Base-by-base conservation (phyloP, 1,140 invertebrate species). In the Formica exsecta region DNA sequence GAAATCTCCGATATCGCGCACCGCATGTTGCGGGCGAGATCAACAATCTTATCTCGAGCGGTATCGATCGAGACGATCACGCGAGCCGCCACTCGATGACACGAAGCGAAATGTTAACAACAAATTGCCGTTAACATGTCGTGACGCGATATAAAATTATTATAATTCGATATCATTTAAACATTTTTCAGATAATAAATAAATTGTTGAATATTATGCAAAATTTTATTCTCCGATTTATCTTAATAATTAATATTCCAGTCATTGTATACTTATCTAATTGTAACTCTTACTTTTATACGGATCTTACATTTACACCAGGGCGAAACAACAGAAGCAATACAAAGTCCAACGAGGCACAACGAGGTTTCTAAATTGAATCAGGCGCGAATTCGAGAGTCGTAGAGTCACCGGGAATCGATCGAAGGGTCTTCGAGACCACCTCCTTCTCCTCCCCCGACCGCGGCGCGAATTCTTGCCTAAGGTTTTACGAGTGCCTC, bases 101-200 rank as follows among this genome's bases (percentile, higher is more conserved):
- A 79, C 84, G 88, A 77, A 83, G 70, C 76, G 32, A 87, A 89
- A 90, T 48, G 61, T 41, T 71, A 38, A 29, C 66, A 68, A 87
- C 77, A 86, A 90, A 80, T 89, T 73, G 77, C 54, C 61, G 85
- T 87, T 86, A 83, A 79, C 83, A 36, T 83, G 22, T 86, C 88
- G 76, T 77, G 85, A 74, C 88, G 51, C 59, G 61, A 73, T 22
- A 2, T 25, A 61, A 64, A 2, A 48, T 41, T 75, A 64, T 25
- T n/a, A 48, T 64, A 41, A 65, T n/a, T 7, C 44, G 64, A 64
- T n/a, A 8, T n/a, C 11, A 44, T 76, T 76, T 29, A 7, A 59
- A 59, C 6, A 57, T 59, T 8, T 38, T 25, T 16, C 19, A 7
- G 22, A 64, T 32, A 44, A 44, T 32, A 44, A 32, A 76, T 11